These are phyloP conservation scores for Drosophila sproati DNA, from an alignment of 1,140 invertebrate species.

Conservation along the genomic window DNA sequence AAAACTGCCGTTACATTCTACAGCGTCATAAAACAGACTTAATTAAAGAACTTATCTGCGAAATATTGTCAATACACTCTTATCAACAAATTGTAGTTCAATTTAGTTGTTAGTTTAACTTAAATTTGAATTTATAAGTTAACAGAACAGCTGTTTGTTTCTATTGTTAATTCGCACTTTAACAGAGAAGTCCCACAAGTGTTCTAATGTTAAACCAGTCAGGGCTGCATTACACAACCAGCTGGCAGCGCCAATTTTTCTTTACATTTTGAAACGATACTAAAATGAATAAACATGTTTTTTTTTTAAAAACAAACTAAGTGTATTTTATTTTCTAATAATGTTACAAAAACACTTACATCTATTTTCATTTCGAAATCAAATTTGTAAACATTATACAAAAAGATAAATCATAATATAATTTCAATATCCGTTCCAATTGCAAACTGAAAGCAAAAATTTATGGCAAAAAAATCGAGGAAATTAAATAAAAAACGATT, in stretches of 20 bases:
- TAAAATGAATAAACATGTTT: neutral
- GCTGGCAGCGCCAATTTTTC: constrained; percentile 13
- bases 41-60: neutral
- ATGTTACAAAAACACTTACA: constrained; percentile 65
- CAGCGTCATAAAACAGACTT: neutral
- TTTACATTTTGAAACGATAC: neutral
- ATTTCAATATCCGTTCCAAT: constrained; percentile 80
- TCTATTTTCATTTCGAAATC: constrained; percentile 52
- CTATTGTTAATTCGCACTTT: neutral
- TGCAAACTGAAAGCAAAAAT: constrained; percentile 70
- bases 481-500: constrained; percentile 36
- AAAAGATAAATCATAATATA: constrained; percentile 61
- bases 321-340: constrained; percentile 61
- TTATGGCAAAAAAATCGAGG: constrained; percentile 24
- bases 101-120: too few relatives aligned
- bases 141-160: constrained; percentile 7
- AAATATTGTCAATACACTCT: neutral
- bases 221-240: neutral
- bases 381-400: constrained; percentile 69
- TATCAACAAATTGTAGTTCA: neutral
- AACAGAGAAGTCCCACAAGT: constrained; percentile 6
- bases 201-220: neutral
- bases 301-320: constrained; percentile 42
- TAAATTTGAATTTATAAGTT: too few relatives aligned
- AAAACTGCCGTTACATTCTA: neutral